Base-by-base conservation (phyloP, 2,888 invertebrate genomes). In the Apamea sordens region DNA sequence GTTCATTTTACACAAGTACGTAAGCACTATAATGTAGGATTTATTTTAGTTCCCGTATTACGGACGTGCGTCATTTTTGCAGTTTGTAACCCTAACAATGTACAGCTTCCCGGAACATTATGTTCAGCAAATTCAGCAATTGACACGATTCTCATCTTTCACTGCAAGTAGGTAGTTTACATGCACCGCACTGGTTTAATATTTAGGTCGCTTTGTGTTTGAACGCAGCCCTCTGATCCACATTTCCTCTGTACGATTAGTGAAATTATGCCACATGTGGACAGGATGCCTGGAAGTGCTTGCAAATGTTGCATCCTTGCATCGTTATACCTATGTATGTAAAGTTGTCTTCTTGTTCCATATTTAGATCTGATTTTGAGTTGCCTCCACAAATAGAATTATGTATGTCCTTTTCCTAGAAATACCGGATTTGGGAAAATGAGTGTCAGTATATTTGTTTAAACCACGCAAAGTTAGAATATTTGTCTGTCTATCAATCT, bases 121-220 rank as follows among this genome's bases (percentile, higher is more conserved):
- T 89, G 91, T 92, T 92, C 88, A 92, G 89, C 90, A 92, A 92
- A 92, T 92, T 92, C 88, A 92, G 89, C 91, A 92, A 92, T 93
- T 93, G 92, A 91, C 92, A 92, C 91, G 89, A 90, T 93, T 93
- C 94, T 95, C 94, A 93, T 93, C 91, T 93, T 94, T 92, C 93
- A 93, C 91, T 21, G 21, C 28, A 50, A 50, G 28, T 47, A 21
- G 47, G 82, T 69, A 73, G 36, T 79, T 80, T 71, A 79, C 81
- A 74, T 80, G 79, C 87, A 91, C 85, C 86, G 86, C 83, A 88
- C 90, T 89, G 89, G 86, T 85, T 88, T 89, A 85, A 91, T 92
- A 95, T 94, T 92, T 93, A 91, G 94, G 93, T 93, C 94, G 91
- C 89, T 92, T 89, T 90, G 86, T 90, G 86, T 88, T 89, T 90